Evolutionary conservation across 2,113 vertebrate species (phyloP), one percentile per base, ranked within the genome.

Genomic region (Nothoprocta pentlandii): DNA sequence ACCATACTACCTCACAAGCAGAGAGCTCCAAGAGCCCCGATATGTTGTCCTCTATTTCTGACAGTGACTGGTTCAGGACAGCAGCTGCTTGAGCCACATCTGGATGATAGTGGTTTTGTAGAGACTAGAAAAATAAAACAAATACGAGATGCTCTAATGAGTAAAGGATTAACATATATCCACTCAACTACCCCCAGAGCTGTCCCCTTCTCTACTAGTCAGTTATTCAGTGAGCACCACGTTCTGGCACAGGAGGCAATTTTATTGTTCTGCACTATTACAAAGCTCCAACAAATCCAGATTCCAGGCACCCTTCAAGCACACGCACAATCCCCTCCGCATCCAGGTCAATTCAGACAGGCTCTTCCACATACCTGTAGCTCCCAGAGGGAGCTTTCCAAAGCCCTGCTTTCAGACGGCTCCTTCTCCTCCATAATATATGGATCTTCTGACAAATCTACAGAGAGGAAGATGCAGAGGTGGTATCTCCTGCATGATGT

Each of bases 321-420:
- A 28, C 23, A 2, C 2, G 19, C 49, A 64, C 84, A 64, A 42
- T 9, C 23, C 39, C 22, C 30, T 54, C 58, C 54, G 59, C 49
- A 58, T 10, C n/a, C 83, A 86, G 61, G 49, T 86, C n/a, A 28
- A 49, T 39, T 39, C 1, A 75, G 59, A 80, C 1, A 0, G 34
- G 63, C 49, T 36, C 42, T 63, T 47, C 32, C 67, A 69, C 5
- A n/a, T 85, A 99, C 99, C 98, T 98, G 98, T 11, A 99, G 97
- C 95, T 99, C 99, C 99, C 99, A 99, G 53, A 99, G 96, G 59
- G 98, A 99, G 97, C 99, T 99, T 87, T 99, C 99, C 95, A 99
- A 95, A 63, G 99, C 99, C 30, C 76, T 92, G 95, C 98, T 98
- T 94, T 96, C 90, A 56, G 97, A 98, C 2, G 99, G 99, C 66